phyloP scores from a whole-genome alignment of 2,888 invertebrate species.

The Drosophila kuntzei region DNA sequence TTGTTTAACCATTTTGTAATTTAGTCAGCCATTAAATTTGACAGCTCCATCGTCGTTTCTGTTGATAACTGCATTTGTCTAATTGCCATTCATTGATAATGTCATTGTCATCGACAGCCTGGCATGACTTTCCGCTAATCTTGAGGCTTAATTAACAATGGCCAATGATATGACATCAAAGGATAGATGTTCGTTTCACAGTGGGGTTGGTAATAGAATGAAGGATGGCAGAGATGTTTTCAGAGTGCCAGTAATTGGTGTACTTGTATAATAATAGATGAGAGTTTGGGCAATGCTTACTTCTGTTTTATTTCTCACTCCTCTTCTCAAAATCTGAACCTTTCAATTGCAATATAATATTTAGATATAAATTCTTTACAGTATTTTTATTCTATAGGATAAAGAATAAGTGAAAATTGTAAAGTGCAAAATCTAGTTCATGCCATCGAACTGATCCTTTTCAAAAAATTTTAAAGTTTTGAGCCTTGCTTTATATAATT shows the following conservation, averaged over 20 bases:
- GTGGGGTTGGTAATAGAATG: conserved; percentile 1
- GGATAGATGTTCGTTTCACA: neutral
- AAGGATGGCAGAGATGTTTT: neutral
- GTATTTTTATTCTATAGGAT: too few relatives aligned
- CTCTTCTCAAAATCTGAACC: too few relatives aligned
- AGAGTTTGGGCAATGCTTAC: neutral
- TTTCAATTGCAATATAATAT: too few relatives aligned
- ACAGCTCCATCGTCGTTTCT: conserved; percentile 45
- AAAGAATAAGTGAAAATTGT: too few relatives aligned
- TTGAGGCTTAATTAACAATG: conserved; percentile 45
- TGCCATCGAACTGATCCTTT: too few relatives aligned
- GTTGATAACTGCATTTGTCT: conserved; percentile 24
- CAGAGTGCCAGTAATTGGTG: conserved; percentile 5
- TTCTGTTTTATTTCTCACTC: neutral
- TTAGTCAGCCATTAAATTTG: conserved; percentile 43
- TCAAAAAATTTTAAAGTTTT: neutral
- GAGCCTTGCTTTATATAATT: neutral
- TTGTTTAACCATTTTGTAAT: conserved; percentile 45
- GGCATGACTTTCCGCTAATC: conserved; percentile 65
- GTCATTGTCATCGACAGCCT: conserved; percentile 29
- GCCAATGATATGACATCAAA: neutral
- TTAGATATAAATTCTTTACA: too few relatives aligned
- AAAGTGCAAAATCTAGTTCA: too few relatives aligned
- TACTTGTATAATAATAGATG: neutral
- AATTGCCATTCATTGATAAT: conserved; percentile 31